Evolutionary conservation across 2,888 invertebrate species (phyloP), one percentile per base, ranked within the genome.

Genomic region (Myopa tessellatipennis): DNA sequence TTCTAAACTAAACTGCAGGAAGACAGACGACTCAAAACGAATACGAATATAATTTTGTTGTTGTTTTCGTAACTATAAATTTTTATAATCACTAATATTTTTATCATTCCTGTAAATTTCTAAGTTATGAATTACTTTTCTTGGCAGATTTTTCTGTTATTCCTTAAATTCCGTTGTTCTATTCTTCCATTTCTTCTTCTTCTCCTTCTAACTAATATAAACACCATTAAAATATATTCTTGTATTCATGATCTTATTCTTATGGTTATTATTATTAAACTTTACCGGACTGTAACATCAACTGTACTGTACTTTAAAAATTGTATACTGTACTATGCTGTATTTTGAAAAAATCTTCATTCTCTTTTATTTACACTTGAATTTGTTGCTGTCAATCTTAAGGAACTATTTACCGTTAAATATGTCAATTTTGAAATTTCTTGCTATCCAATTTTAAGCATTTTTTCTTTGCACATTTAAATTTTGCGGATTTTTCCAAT

Each of bases 361-460:
- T 26, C 69, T 71, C 70, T 72, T 55, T 40, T 80, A 75, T 80
- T 79, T 79, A 68, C 76, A 81, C 73, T 78, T 80, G 81, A 77
- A 80, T 77, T 80, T 79, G 79, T 78, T 78, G 79, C 80, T 81
- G 82, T 84, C 77, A 83, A 84, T 84, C 85, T 85, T 83, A 87
- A 87, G 87, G 87, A 87, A 87, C 87, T 87, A 82, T 85, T 87
- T 87, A 87, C 87, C 87, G 87, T 82, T 86, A 84, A 84, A 85
- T 85, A 84, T 85, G 85, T 82, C 82, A 82, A 83, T 83, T 82
- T 82, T n/a, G 4, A 71, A 38, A n/a, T 16, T 10, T 55, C 14
- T 5, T 55, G 40, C 26, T 70, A 16, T 50, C 70, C 26, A 34
- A 52, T 52, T 14, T 55, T 70, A 12, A 70, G 45, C 45, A 8